phyloP scores from a whole-genome alignment of 2,113 vertebrate genomes.

The Xiphias gladius region DNA sequence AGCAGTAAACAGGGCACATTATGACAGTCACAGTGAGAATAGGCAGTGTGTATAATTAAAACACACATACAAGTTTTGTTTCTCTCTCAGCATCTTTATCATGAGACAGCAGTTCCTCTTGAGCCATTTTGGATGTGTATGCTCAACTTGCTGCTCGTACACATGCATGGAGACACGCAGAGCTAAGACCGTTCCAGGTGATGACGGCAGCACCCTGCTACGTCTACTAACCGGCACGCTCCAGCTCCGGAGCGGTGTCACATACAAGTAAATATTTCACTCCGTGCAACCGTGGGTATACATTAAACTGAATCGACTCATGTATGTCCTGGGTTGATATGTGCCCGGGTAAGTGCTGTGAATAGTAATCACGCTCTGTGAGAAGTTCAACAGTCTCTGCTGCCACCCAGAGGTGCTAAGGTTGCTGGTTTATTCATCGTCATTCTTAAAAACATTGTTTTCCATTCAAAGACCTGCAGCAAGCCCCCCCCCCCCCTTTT shows the following conservation, averaged over 20 bases:
- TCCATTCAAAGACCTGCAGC: slow-evolving; percentile 29
- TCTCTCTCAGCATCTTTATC: background rate
- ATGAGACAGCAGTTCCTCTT: slow-evolving; percentile 34
- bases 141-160: slow-evolving; percentile 35
- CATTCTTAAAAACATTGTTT: slow-evolving; percentile 40
- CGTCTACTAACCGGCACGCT: slow-evolving; percentile 27
- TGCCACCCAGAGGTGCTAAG: slow-evolving; percentile 68
- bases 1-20: slow-evolving; percentile 2
- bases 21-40: background rate
- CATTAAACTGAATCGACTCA: slow-evolving; percentile 65
- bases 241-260: slow-evolving; percentile 31
- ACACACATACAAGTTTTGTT: background rate
- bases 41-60: background rate
- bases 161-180: background rate
- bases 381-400: slow-evolving; percentile 71
- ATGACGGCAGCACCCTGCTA: slow-evolving; percentile 42
- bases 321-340: slow-evolving; percentile 58
- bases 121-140: slow-evolving; percentile 44
- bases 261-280: slow-evolving; percentile 54
- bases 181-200: slow-evolving; percentile 41
- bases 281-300: slow-evolving; percentile 32
- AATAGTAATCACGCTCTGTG: slow-evolving; percentile 59
- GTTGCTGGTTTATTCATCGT: slow-evolving; percentile 19
- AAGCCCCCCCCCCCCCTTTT: slow-evolving; percentile 2
- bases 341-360: slow-evolving; percentile 62